Evolutionary conservation across 1,140 invertebrate genomes (phyloP).

Genomic region (Lamellibrachia luymesi): DNA sequence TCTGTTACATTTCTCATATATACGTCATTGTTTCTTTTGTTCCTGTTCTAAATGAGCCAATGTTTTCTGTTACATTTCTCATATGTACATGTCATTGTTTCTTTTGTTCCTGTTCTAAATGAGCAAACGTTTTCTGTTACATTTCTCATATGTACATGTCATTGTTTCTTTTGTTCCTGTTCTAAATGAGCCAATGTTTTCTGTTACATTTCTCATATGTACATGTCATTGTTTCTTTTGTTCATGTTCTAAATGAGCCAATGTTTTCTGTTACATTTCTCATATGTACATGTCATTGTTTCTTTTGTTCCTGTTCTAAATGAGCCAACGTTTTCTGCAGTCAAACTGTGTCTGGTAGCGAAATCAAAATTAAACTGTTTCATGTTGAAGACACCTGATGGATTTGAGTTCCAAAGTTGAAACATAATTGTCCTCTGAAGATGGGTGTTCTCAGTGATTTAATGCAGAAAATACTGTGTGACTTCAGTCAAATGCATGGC

Average conservation of each 20-base stretch:
- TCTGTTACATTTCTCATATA: neutral
- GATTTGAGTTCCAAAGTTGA: neutral
- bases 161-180: neutral
- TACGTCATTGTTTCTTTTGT: neutral
- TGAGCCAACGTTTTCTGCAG: neutral
- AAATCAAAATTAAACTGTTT: neutral
- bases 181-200: neutral
- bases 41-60: neutral
- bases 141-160: neutral
- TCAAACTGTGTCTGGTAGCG: neutral
- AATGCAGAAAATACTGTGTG: neutral
- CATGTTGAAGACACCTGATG: neutral
- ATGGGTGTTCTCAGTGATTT: neutral
- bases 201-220: neutral
- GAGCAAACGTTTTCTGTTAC: neutral
- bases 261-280: neutral
- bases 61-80: neutral
- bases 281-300: neutral
- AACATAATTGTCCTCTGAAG: neutral
- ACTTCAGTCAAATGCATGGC: neutral
- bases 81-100: neutral
- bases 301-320: neutral
- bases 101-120: neutral
- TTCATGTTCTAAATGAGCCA: neutral
- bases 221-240: neutral